Conservation (phyloP, 2,888 invertebrate species). For the Ormyrus rosae region DNA sequence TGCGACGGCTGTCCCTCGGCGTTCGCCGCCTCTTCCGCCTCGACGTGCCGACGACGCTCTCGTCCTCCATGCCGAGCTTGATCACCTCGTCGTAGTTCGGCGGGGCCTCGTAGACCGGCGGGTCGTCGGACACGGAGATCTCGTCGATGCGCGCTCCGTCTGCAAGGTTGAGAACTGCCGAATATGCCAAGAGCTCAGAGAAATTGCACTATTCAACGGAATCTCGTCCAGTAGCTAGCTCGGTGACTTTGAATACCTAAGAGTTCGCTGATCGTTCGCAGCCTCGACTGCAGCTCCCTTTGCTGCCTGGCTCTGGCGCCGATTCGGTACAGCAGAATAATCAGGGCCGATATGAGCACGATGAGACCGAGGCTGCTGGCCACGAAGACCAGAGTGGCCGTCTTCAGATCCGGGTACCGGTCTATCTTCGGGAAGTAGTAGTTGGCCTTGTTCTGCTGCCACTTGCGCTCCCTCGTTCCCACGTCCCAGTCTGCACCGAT, state of each 20-base stretch:
- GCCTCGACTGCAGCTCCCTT: conserved; percentile 81
- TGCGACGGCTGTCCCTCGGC: conserved; percentile 60
- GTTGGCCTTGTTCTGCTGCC: conserved; percentile 83
- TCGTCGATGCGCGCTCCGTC: conserved; percentile 77
- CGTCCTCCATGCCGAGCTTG: conserved; percentile 77
- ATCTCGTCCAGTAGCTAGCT: not conserved
- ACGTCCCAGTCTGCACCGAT: conserved; percentile 77
- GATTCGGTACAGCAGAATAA: conserved; percentile 81
- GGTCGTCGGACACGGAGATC: conserved; percentile 80
- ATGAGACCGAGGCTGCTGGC: conserved; percentile 81
- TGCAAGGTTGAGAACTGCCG: conserved; percentile 71
- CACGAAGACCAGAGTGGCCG: conserved; percentile 81
- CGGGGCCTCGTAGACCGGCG: conserved; percentile 84
- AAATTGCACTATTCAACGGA: conserved; percentile 7
- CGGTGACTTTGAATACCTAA: conserved; percentile 77
- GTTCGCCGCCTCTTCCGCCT: conserved; percentile 64
- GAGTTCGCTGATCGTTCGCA: conserved; percentile 83
- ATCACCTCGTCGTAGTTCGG: conserved; percentile 85
- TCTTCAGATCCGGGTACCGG: conserved; percentile 81
- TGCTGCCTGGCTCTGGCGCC: conserved; percentile 81
- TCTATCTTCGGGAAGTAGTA: conserved; percentile 85
- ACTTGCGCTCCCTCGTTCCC: conserved; percentile 78
- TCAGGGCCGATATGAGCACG: conserved; percentile 80
- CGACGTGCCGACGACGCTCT: conserved; percentile 60
- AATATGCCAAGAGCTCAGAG: conserved; percentile 44